phyloP scores from a whole-genome alignment of 2,888 invertebrate species.

The Cantharis nigra region DNA sequence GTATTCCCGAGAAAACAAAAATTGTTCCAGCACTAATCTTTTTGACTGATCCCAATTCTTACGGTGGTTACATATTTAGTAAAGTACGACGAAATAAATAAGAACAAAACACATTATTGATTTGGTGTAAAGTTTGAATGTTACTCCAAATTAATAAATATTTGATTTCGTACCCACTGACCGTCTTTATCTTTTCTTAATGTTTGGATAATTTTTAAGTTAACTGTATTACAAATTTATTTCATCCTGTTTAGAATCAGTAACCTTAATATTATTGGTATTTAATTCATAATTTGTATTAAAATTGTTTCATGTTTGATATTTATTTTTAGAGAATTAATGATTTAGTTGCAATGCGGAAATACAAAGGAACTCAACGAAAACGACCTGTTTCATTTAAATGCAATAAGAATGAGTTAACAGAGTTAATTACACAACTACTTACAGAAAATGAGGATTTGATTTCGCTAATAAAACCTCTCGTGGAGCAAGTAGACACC shows the following conservation, averaged over 20 bases:
- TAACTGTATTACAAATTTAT: not conserved
- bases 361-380: not conserved
- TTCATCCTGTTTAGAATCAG: not conserved
- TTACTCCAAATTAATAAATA: not conserved
- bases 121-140: not conserved
- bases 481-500: not conserved
- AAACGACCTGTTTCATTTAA: not conserved
- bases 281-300: not conserved
- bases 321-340: not conserved
- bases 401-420: not conserved
- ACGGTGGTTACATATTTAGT: not conserved
- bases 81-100: not conserved
- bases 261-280: not conserved
- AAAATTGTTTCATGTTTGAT: not conserved
- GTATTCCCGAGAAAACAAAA: not conserved
- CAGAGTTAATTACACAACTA: not conserved
- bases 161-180: not conserved
- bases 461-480: not conserved
- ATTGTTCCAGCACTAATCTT: not conserved
- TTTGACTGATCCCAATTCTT: not conserved
- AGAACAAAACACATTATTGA: not conserved
- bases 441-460: not conserved
- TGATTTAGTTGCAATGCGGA: not conserved
- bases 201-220: not conserved
- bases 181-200: not conserved